Evolutionary conservation across 2,797 vertebrate genomes (phyloP).

Genomic region (Microhierax caerulescens): DNA sequence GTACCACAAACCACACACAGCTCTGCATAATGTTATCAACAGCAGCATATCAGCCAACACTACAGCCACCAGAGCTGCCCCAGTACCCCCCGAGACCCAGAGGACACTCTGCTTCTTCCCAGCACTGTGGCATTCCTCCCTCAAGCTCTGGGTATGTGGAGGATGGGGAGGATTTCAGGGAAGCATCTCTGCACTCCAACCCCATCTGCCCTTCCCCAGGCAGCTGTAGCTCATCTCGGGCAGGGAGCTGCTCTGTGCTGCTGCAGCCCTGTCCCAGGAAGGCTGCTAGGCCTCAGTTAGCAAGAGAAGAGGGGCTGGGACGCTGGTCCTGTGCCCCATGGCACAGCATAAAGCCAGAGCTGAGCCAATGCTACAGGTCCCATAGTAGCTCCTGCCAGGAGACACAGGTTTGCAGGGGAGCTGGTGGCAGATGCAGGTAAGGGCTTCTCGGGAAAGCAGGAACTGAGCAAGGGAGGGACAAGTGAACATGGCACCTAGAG

Average conservation of each 20-base stretch:
- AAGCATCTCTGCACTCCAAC: not conserved
- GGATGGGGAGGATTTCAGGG: not conserved
- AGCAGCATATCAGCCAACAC: not conserved
- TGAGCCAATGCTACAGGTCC: not conserved
- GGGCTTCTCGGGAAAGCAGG: not conserved
- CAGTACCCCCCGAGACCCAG: not conserved
- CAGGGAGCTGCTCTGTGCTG: accelerated
- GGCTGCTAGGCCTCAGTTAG: not conserved
- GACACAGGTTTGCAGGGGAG: not conserved
- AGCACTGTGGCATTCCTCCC: not conserved
- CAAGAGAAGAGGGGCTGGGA: not conserved
- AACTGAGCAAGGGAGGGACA: not conserved
- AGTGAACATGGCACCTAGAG: not conserved
- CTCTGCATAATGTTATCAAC: accelerated
- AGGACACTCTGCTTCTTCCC: not conserved
- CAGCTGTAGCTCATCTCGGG: not conserved
- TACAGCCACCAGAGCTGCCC: not conserved
- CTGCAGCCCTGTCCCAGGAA: not conserved
- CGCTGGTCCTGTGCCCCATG: not conserved
- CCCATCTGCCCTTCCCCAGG: not conserved
- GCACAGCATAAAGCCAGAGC: not conserved
- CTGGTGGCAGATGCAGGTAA: not conserved
- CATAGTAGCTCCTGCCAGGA: not conserved
- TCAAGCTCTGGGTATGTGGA: not conserved
- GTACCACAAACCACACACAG: not conserved